Base-by-base conservation (phyloP, 2,797 vertebrate species). In the Gallinago stenura region DNA sequence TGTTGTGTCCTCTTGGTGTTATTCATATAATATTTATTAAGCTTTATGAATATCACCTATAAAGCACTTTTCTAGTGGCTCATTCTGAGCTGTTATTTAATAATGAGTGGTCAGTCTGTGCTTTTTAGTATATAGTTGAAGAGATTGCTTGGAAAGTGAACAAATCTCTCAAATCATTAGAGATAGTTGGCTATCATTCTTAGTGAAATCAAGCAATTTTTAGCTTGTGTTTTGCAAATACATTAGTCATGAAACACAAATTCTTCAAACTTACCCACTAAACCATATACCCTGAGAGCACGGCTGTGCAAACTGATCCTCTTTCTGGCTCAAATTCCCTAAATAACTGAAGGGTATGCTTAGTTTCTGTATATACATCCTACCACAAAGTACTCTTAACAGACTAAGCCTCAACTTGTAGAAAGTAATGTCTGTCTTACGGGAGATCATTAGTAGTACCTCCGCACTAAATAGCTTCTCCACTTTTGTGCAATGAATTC, bases 11-110 rank as follows among this genome's bases (percentile, higher is more conserved):
- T 65, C 39, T 83, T 91, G 82, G 88, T 41, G 10, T 86, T 86
- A 90, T 51, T 94, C 30, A 62, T 96, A 2, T 31, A 77, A 66
- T 80, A 89, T 93, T 91, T 83, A 69, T 93, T 70, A 90, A 86
- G 41, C 19, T 62, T 75, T 54, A 56, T 54, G 50, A 86, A 73
- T 3, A 4, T 75, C 45, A n/a, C 89, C 57, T 76, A 6, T 71
- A 71, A 73, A 90, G 31, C 24, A 14, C 22, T 88, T 51, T 89
- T 69, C 39, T 57, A 37, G 21, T 65, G 57, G 20, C 16, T 72
- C 24, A 9, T 85, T 91, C 58, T 82, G 69, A 50, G 39, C 37
- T 39, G 25, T 72, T 76, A 48, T 7, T 87, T 84, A 50, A 56
- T 65, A 61, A 35, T 8, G 22, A 90, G 31, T 0, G 0, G 50